Percentiles rank a stretch among this genome's conserved stretches.
These are phyloP conservation scores for Drosophila leontia DNA, from an alignment of 1,140 invertebrate species.

Conservation along the genomic window DNA sequence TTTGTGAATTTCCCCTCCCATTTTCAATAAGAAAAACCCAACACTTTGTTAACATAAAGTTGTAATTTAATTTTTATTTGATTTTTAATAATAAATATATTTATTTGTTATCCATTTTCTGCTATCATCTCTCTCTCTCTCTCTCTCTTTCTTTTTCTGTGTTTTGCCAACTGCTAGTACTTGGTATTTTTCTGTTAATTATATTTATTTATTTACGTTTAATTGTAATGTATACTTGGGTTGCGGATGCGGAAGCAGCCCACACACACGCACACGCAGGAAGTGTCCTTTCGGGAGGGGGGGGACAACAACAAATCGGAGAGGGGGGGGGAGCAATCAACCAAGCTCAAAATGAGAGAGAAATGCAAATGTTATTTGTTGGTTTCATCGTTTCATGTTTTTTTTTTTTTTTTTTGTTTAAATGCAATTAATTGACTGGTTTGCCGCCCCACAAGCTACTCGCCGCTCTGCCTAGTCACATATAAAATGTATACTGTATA, in stretches of 20 bases:
- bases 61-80: conserved; percentile 79
- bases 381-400: conserved; percentile 9
- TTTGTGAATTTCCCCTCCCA: neutral
- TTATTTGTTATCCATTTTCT: conserved; percentile 63
- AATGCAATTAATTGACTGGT: conserved; percentile 72
- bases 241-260: conserved; percentile 18
- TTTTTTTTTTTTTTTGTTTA: conserved; percentile 14
- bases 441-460: conserved; percentile 36
- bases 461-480: conserved; percentile 24
- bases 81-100: conserved; percentile 82
- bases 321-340: conserved; percentile 7
- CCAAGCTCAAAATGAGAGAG: conserved; percentile 36
- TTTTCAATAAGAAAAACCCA: neutral
- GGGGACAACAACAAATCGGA: conserved; percentile 21
- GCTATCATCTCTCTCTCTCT: conserved; percentile 36
- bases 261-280: neutral
- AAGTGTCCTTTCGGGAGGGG: neutral
- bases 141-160: neutral
- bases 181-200: conserved; percentile 33
- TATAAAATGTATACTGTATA: conserved; percentile 45
- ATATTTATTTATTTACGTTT: conserved; percentile 20
- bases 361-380: conserved; percentile 18
- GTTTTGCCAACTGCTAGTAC: conserved; percentile 40
- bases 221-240: conserved; percentile 24
- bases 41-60: conserved; percentile 65